Evolutionary conservation across 1,140 invertebrate species (phyloP), one percentile per base, ranked within the genome.

Genomic region (Drosophila elegans): DNA sequence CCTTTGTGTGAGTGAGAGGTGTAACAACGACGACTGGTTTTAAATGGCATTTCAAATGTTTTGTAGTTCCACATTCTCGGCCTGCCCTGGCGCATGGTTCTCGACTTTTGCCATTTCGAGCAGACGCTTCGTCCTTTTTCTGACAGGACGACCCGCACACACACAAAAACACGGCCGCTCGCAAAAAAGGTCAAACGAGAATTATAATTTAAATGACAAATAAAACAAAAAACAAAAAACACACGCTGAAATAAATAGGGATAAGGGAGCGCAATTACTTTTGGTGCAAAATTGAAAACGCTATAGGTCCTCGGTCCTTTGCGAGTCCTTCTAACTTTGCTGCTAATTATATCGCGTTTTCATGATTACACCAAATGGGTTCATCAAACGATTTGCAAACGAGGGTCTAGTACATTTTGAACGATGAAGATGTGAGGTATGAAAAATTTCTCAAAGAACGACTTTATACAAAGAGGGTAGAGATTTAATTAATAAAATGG

Each of bases 21-120:
- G 73, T 73, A 76, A 75, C 73, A 75, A 39, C 61, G 72, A 76
- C 73, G 73, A 61, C 73, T 76, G 73, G 74, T 66, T 63, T 66
- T 78, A 78, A 78, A 78, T 78, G 75, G 74, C 75, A 78, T 78
- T 78, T 78, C 53, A 78, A 78, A 78, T 78, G 74, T 78, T 78
- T 78, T 78, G 74, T 78, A 77, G 74, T 78, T 78, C 63, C 74
- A 69, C 74, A 72, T 72, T 78, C 53, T 77, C 36, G 36, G 60
- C 60, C 45, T 52, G 53, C 51, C 59, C 71, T 42, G 73, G 54
- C 68, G 61, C 72, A 74, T 44, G 62, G 53, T 60, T 76, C 67
- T 76, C 61, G 73, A 72, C 73, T 75, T 75, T 76, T 75, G 53
- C 74, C 74, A 60, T 77, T 77, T 68, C 53, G 49, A 76, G 62